phyloP scores from a whole-genome alignment of 2,113 vertebrate species.

The Oenanthe melanoleuca region DNA sequence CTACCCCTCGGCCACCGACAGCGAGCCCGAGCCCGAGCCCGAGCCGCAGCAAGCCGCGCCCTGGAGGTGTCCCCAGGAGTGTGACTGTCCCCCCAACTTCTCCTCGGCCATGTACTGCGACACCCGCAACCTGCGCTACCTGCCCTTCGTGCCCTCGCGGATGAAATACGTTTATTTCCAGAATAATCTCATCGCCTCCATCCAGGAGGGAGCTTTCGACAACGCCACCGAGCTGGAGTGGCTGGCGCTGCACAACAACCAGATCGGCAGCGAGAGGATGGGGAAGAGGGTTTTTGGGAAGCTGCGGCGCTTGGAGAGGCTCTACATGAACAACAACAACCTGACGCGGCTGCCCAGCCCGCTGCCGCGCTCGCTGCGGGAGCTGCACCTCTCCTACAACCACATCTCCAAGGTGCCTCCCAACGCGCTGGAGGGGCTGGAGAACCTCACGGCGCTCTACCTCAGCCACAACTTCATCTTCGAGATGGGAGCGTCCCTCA shows the following conservation, averaged over 20 bases:
- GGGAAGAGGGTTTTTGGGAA: constrained; percentile 85
- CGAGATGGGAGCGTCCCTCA: constrained; percentile 83
- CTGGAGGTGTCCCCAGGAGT: constrained; percentile 87
- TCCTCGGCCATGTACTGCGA: constrained; percentile 95
- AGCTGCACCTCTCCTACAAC: constrained; percentile 90
- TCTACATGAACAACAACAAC: constrained; percentile 95
- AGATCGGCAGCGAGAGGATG: constrained; percentile 83
- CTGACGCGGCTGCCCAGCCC: constrained; percentile 85
- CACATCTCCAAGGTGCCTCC: constrained; percentile 83
- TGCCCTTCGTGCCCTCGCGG: constrained; percentile 87
- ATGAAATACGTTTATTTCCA: constrained; percentile 97
- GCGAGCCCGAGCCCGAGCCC: neutral
- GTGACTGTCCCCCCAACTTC: constrained; percentile 91
- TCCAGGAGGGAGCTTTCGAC: constrained; percentile 86
- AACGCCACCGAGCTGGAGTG: constrained; percentile 91
- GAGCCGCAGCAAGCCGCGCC: constrained; percentile 37
- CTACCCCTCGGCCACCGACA: constrained; percentile 14
- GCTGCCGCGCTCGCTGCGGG: constrained; percentile 84
- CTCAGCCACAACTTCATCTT: constrained; percentile 89
- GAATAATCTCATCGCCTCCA: constrained; percentile 85
- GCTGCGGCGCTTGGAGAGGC: constrained; percentile 82
- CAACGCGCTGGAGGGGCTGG: constrained; percentile 86
- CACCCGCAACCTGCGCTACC: constrained; percentile 83
- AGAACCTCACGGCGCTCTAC: constrained; percentile 90
- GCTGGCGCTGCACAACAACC: constrained; percentile 92